Evolutionary conservation across 2,113 vertebrate species (phyloP).

Genomic region (Pluvialis apricaria): DNA sequence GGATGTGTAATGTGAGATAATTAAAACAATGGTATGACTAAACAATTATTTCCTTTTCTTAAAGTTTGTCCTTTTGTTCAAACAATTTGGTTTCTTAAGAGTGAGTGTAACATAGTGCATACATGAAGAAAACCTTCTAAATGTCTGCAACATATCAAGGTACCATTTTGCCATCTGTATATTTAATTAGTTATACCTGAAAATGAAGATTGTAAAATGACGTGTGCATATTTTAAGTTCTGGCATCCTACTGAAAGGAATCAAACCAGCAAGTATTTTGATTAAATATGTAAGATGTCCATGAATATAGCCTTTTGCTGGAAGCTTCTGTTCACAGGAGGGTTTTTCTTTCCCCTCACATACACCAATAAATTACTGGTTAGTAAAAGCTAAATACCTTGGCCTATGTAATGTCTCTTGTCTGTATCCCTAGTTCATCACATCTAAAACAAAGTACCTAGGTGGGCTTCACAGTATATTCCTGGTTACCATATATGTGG

Average conservation of each 20-base stretch:
- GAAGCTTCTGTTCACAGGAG: not conserved
- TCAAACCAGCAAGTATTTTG: not conserved
- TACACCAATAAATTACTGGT: not conserved
- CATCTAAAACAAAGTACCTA: not conserved
- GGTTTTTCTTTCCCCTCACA: accelerated
- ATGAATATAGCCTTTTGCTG: not conserved
- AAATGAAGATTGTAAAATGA: not conserved
- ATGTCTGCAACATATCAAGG: not conserved
- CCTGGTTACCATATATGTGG: not conserved
- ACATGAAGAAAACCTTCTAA: not conserved
- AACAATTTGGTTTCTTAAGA: not conserved
- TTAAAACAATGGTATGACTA: not conserved
- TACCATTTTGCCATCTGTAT: not conserved
- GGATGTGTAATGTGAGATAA: not conserved
- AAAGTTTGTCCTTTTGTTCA: not conserved
- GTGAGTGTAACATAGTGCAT: not conserved
- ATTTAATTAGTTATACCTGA: not conserved
- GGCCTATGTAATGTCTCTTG: not conserved
- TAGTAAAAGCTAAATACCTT: not conserved
- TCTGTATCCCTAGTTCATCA: not conserved
- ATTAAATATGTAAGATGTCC: not conserved
- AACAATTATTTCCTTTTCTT: not conserved
- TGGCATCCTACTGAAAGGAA: not conserved
- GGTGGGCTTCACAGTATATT: not conserved
- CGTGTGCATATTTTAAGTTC: not conserved